Evolutionary conservation across 2,888 invertebrate genomes (phyloP).

Genomic region (Drosophila planitibia): DNA sequence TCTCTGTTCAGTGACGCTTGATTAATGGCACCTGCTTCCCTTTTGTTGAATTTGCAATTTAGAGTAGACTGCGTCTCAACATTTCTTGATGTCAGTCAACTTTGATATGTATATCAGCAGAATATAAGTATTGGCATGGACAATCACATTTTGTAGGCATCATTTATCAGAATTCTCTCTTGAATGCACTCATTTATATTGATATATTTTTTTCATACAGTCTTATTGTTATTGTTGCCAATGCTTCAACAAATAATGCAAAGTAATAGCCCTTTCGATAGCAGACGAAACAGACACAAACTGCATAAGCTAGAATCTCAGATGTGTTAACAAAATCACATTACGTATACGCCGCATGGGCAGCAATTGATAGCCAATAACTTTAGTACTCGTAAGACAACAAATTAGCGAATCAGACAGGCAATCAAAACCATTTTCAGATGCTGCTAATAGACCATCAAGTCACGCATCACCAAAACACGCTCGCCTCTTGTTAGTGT

Average conservation of each 20-base stretch:
- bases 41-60: neutral
- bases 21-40: neutral
- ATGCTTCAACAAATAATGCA: neutral
- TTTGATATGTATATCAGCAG: neutral
- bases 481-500: neutral
- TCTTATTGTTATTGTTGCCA: neutral
- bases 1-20: neutral
- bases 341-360: constrained; percentile 21
- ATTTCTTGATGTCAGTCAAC: constrained; percentile 1
- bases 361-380: constrained; percentile 15
- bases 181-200: neutral
- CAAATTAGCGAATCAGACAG: constrained; percentile 62
- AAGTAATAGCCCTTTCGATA: neutral
- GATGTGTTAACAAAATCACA: neutral
- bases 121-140: neutral
- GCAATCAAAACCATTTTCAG: constrained; percentile 47
- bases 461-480: constrained; percentile 24
- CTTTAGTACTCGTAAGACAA: constrained; percentile 32
- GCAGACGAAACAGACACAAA: neutral
- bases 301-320: neutral
- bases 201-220: neutral
- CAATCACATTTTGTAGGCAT: constrained; percentile 2
- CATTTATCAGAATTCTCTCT: neutral
- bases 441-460: constrained; percentile 26
- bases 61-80: neutral